These are phyloP conservation scores for Stenolophus ochropezus DNA, from an alignment of 2,888 invertebrate species.

Conservation along the genomic window DNA sequence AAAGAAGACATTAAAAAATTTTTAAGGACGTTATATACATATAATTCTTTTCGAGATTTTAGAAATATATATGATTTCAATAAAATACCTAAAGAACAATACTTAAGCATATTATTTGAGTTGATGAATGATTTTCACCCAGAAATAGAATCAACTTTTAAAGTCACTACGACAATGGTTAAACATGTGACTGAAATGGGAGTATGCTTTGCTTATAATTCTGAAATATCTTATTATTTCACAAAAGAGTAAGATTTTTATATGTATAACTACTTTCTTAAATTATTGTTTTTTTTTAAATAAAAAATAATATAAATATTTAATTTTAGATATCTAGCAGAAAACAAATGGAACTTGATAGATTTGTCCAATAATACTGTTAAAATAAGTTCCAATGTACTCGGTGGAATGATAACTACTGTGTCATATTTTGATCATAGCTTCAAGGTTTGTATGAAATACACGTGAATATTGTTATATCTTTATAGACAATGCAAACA, in stretches of 20 bases:
- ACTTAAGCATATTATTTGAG: conserved; percentile 19
- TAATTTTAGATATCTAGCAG: conserved; percentile 63
- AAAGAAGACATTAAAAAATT: conserved; percentile 11
- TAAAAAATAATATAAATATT: neutral
- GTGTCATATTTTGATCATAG: conserved; percentile 66
- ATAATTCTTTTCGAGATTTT: conserved; percentile 28
- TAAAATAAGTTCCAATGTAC: conserved; percentile 64
- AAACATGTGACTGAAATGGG: conserved; percentile 64
- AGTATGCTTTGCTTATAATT: conserved; percentile 65
- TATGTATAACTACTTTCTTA: too few relatives aligned
- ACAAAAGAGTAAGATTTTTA: conserved; percentile 57
- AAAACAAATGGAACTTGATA: conserved; percentile 44
- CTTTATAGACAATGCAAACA: too few relatives aligned
- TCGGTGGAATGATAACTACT: conserved; percentile 66
- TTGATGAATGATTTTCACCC: conserved; percentile 37
- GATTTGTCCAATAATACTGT: conserved; percentile 48
- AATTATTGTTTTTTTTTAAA: too few relatives aligned
- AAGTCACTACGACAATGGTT: neutral
- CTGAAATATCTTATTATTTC: conserved; percentile 63
- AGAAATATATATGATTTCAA: conserved; percentile 39
- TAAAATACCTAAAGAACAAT: conserved; percentile 35
- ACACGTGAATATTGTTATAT: conserved; percentile 63
- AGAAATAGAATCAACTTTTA: conserved; percentile 9
- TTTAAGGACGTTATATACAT: conserved; percentile 6
- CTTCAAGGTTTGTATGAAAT: conserved; percentile 62